These are phyloP conservation scores for Lepidochitona cinerea DNA, from an alignment of 2,888 invertebrate genomes.

Conservation along the genomic window DNA sequence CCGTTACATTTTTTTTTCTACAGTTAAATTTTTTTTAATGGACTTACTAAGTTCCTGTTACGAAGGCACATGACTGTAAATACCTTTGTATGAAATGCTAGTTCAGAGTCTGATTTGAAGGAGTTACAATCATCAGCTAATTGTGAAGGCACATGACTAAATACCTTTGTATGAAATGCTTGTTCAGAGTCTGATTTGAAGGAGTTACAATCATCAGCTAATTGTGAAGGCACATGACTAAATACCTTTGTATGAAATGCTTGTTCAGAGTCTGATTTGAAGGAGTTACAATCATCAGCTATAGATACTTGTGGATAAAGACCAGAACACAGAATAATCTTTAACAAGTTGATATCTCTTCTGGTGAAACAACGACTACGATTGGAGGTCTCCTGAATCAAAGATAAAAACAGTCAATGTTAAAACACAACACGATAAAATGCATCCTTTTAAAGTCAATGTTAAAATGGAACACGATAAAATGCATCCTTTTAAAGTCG, in stretches of 20 bases:
- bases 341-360: slow-evolving; percentile 64
- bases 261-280: slow-evolving; percentile 78
- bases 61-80: too few species aligned
- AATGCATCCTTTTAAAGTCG: too few species aligned
- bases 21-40: too few species aligned
- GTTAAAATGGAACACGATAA: too few species aligned
- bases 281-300: slow-evolving; percentile 94
- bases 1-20: too few species aligned
- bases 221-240: too few species aligned
- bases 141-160: too few species aligned
- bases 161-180: slow-evolving; percentile 71
- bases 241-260: slow-evolving; percentile 71
- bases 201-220: slow-evolving; percentile 94
- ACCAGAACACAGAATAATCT: slow-evolving; percentile 88
- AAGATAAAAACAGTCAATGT: not conserved
- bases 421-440: too few species aligned
- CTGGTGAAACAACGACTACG: slow-evolving; percentile 59
- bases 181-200: slow-evolving; percentile 79
- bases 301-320: slow-evolving; percentile 96
- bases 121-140: slow-evolving; percentile 94
- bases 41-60: too few species aligned
- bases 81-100: slow-evolving; percentile 71
- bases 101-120: slow-evolving; percentile 79
- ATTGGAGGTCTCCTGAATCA: slow-evolving; percentile 56
- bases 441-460: too few species aligned